Conservation (phyloP, 2,797 vertebrate genomes). For the Liparis tanakae region DNA sequence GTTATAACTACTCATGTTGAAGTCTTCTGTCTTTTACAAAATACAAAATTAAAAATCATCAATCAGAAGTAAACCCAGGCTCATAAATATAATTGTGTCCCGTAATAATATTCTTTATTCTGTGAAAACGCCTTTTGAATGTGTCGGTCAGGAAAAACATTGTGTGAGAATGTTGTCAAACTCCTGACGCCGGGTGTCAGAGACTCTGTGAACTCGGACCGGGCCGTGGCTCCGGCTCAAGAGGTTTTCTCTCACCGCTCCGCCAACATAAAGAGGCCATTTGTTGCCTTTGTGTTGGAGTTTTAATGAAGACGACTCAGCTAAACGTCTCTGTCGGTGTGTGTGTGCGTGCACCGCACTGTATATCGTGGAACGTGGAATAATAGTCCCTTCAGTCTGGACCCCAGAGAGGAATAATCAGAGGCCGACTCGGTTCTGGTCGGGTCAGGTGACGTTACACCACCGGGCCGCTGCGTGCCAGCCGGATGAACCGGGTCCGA, state of each 20-base stretch:
- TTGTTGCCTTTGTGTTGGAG: constrained; percentile 52
- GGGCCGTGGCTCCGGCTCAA: constrained; percentile 12
- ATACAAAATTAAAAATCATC: too few relatives aligned
- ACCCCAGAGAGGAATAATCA: constrained; percentile 57
- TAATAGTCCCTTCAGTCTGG: constrained; percentile 59
- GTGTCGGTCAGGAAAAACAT: background rate
- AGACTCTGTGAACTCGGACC: constrained; percentile 18
- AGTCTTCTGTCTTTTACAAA: background rate
- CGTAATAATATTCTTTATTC: background rate
- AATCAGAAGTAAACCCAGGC: background rate
- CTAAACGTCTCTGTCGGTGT: constrained; percentile 46
- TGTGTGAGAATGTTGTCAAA: background rate
- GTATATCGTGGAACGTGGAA: constrained; percentile 29
- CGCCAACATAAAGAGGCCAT: constrained; percentile 46
- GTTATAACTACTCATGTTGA: too few relatives aligned
- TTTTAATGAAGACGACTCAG: constrained; percentile 66
- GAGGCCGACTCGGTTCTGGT: constrained; percentile 51
- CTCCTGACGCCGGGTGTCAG: constrained; percentile 23
- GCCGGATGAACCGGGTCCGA: constrained; percentile 66
- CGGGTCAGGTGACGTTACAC: constrained; percentile 72
- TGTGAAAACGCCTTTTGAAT: background rate
- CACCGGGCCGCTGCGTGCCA: constrained; percentile 63
- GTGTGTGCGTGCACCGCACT: constrained; percentile 34
- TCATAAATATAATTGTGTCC: background rate
- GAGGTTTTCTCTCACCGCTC: constrained; percentile 26